Evolutionary conservation across 2,888 invertebrate genomes (phyloP).

Genomic region (Trichogramma evanescens): DNA sequence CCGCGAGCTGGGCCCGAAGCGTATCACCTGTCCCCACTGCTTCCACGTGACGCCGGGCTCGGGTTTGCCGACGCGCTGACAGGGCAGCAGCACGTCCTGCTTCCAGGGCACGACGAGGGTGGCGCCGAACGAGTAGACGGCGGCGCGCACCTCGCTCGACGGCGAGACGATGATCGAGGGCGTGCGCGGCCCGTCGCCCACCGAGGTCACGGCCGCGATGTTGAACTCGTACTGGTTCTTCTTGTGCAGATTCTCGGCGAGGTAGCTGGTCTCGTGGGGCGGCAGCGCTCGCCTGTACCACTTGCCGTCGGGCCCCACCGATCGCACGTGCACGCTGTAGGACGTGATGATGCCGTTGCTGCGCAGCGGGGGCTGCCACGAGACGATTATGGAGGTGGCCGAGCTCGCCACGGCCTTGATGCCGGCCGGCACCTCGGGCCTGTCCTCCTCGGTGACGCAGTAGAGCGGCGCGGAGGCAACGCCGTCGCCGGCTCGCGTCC

Average conservation of each 20-base stretch:
- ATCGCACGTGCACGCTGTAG: constrained; percentile 41
- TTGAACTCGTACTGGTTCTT: constrained; percentile 47
- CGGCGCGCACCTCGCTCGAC: constrained; percentile 48
- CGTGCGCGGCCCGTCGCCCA: constrained; percentile 45
- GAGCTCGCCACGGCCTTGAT: constrained; percentile 86
- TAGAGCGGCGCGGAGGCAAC: constrained; percentile 75
- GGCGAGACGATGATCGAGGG: constrained; percentile 48
- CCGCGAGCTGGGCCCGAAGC: constrained; percentile 57
- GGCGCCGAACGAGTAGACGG: constrained; percentile 47
- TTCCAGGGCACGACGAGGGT: constrained; percentile 66
- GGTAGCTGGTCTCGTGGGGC: constrained; percentile 43
- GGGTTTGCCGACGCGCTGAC: constrained; percentile 78
- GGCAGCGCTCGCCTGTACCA: constrained; percentile 36
- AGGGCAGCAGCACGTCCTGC: constrained; percentile 73
- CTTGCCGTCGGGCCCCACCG: constrained; percentile 40
- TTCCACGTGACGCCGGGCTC: constrained; percentile 72
- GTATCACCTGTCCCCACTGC: constrained; percentile 67
- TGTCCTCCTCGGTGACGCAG: constrained; percentile 86
- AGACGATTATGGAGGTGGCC: constrained; percentile 75
- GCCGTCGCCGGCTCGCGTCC: constrained; percentile 84
- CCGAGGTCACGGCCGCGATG: constrained; percentile 45
- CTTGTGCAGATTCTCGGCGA: constrained; percentile 43
- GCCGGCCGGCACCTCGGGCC: constrained; percentile 82
- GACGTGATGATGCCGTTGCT: constrained; percentile 63
- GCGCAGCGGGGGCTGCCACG: constrained; percentile 80